Base-by-base conservation (phyloP, 2,888 invertebrate species). In the Apantesis nais region DNA sequence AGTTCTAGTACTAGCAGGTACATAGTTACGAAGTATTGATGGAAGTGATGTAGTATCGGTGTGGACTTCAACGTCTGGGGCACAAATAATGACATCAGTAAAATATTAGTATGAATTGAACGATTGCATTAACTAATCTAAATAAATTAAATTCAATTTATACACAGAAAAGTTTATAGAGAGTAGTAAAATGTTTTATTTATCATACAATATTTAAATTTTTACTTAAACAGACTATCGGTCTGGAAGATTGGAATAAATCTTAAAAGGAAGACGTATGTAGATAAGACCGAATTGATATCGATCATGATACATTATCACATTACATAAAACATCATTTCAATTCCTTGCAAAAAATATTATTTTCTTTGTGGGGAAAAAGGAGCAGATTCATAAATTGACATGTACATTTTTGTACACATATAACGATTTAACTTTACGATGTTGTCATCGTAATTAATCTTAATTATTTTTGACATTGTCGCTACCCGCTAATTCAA, bases 251-350 rank as follows among this genome's bases (percentile, higher is more conserved):
- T 79, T 72, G 63, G 60, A 73, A 74, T 70, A 69, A 72, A 82
- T 79, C 75, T 74, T 69, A 66, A 39, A 64, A 62, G 64, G 58
- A 67, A 70, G 75, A 79, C 73, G 78, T 70, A 2, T 29, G 19
- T 52, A 69, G 78, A 82, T 79, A 79, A 78, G 66, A 58, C 25
- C 66, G 72, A 66, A 74, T 72, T 77, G 72, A 74, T 79, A 79
- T 71, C 77, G 22, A 48, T 48, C 48, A 48, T 48, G 41, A 62
- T 76, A 79, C 67, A 70, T 62, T 29, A 79, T 68, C 69, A 73
- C 61, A 73, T 52, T 69, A 29, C 31, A 62, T 41, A 39, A 37
- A n/a, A 68, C 12, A 37, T 52, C 34, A 55, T 68, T 62, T 41
- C n/a, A 62, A 62, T 61, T n/a, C 3, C 11, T 55, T 41, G 41